Evolutionary conservation across 53 echinoderm and acorn worm species (phyloP), one percentile per base, ranked within the genome.

Genomic region (Hippasteria phrygiana): DNA sequence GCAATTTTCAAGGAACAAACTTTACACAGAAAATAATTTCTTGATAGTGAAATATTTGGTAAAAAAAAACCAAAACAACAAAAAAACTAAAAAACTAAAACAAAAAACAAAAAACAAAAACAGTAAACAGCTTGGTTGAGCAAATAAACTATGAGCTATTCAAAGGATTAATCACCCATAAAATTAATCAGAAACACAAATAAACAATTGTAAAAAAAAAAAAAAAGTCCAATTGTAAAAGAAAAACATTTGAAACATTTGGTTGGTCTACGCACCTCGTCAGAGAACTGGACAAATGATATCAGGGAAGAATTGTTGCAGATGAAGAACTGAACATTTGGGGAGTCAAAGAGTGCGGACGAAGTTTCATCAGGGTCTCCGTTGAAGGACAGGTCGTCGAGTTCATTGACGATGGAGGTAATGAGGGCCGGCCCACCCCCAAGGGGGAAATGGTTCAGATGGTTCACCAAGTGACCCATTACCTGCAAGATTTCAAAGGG

Each of bases 301-400:
- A 97, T 89, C 20, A 97, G 90, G 17, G 95, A 83, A 5, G 94
- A 91, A 79, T 97, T 92, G 43, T 97, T 93, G 82, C 89, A 94
- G 84, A 97, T 87, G 89, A 94, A 97, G 87, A 97, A 97, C 91
- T 97, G 98, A 42, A 97, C 93, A 66, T 97, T 97, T n/a, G 95
- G 91, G 28, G 95, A 86, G 51, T 92, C 89, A 78, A 95, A 97
- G 54, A 97, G 91, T n/a, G 76, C 88, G 11, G 95, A 91, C 0
- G 98, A 89, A 66, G 92, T 92, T 67, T 95, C 95, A 31, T 97
- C 98, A 18, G 92, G 82, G 42, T 97, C 95, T 73, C 92, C 88
- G 20, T 54, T 74, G 66, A 81, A 32, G 14, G 87, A 75, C 35
- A 88, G 92, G 86, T 97, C 98, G 56, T 97, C 93, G 22, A 95